Base-by-base conservation (phyloP, 2,888 invertebrate species). In the Notodonta ziczac region DNA sequence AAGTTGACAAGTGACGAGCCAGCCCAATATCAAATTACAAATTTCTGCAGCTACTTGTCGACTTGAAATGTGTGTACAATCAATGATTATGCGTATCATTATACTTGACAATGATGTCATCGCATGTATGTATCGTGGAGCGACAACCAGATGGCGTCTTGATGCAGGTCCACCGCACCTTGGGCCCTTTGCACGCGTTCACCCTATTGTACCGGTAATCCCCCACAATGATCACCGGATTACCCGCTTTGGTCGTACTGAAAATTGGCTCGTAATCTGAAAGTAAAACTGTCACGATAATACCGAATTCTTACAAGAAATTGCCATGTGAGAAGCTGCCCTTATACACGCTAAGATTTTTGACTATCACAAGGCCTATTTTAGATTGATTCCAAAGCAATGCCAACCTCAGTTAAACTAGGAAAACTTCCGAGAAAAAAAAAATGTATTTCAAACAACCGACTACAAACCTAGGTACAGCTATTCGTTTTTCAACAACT, bases 131-230 rank as follows among this genome's bases (percentile, higher is more conserved):
- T 55, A 55, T 40, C n/a, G 39, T 16, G 40, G 40, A 39, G 5
- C 79, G 74, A 52, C 84, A 83, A 4, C 81, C 81, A 0, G 58
- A 44, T 1, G 75, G 71, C 0, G 65, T 70, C 63, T 78, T 81
- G 13, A 71, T 65, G 59, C 84, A 85, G 0, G 71, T 73, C 83
- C 83, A 84, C 0, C 82, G 67, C 3, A 76, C 67, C 54, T 75
- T 74, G 0, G 74, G 70, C 0, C 77, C 76, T 57, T 71, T 77
- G 50, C 62, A 72, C 4, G 56, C 56, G 10, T 40, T 69, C 12
- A 72, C 73, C n/a, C 69, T 69, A 54, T 80, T 80, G 60, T 75
- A 84, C 0, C 80, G 76, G 58, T 78, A 67, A 0, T 56, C 56
- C 0, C 76, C 77, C 5, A 78, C 8, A 1, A 70, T 50, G 24